Base-by-base conservation (phyloP, 2,888 invertebrate species). In the Mermis nigrescens region DNA sequence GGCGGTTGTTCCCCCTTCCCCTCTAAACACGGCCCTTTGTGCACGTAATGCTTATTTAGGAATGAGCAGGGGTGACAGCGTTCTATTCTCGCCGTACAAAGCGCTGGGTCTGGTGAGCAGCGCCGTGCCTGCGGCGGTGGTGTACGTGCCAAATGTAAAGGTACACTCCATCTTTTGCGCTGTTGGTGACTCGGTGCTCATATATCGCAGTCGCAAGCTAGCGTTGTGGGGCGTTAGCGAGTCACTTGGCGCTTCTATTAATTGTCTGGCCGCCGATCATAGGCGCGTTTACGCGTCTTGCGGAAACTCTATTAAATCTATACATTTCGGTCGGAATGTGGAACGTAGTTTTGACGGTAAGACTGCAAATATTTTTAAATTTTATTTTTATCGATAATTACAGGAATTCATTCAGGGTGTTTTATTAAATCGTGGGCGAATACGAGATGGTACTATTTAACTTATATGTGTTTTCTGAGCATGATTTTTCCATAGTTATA, bases 41-140 rank as follows among this genome's bases (percentile, higher is more conserved):
- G n/a, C n/a, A n/a, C n/a, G n/a, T n/a, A n/a, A n/a, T n/a, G n/a
- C n/a, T n/a, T n/a, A n/a, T n/a, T n/a, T n/a, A n/a, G 19, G 38
- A 38, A 38, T 38, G 38, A 19, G 12, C 38, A 19, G 12, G 12
- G n/a, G 26, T n/a, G 56, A 56, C 32, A 45, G 57, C 28, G 19
- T 26, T 7, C 15, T 91, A 73, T 92, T 87, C 74, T 76, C 81
- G 31, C 83, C 84, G 3, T 84, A 84, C 69, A 81, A 89, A 64
- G 85, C 87, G 52, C 76, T 92, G 69, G 94, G 92, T 69, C 86
- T 86, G 78, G 88, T 91, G 12, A 87, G 86, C 74, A 90, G 90
- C 76, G 84, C 87, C 71, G 80, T 92, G 65, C 90, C 92, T 0
- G 80, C 87, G 58, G 81, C 84, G 60, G 82, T 85, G 24, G 80